phyloP scores from a whole-genome alignment of 2,888 invertebrate species.

The Tinea semifulvella region DNA sequence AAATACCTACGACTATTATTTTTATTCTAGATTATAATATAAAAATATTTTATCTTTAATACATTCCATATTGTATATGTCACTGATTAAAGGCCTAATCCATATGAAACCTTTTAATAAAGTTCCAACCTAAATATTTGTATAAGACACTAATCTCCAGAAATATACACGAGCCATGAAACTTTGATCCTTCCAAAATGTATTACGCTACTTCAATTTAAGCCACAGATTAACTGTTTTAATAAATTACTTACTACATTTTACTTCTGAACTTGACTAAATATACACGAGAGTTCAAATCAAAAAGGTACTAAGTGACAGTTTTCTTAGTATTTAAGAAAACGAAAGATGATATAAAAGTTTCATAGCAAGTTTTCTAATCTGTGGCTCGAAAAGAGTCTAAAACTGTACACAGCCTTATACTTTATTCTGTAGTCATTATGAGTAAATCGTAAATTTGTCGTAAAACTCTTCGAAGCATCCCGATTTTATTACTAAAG shows the following conservation, averaged over 20 bases:
- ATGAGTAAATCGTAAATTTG: constrained; percentile 14
- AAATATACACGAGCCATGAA: constrained; percentile 1
- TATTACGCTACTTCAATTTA: constrained; percentile 4
- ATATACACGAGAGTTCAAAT: no score
- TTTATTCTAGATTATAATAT: no score
- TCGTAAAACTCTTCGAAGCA: constrained; percentile 9
- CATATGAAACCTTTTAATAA: constrained; percentile 2
- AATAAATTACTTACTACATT: no score
- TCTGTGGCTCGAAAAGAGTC: background rate
- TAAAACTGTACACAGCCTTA: constrained; percentile 3
- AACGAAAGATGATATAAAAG: background rate
- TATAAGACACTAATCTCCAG: background rate
- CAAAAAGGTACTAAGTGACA: no score
- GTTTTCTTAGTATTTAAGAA: no score
- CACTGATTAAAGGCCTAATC: no score
- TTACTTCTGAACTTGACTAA: no score
- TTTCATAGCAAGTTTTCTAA: background rate
- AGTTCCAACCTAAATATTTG: constrained; percentile 2
- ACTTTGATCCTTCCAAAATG: background rate
- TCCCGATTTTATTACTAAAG: constrained; percentile 13
- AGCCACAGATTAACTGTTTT: no score
- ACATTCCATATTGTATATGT: no score
- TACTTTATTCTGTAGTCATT: constrained; percentile 12
- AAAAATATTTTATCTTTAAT: no score
- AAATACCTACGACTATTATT: no score